Evolutionary conservation across 2,797 vertebrate genomes (phyloP).

Genomic region (Morus bassanus): DNA sequence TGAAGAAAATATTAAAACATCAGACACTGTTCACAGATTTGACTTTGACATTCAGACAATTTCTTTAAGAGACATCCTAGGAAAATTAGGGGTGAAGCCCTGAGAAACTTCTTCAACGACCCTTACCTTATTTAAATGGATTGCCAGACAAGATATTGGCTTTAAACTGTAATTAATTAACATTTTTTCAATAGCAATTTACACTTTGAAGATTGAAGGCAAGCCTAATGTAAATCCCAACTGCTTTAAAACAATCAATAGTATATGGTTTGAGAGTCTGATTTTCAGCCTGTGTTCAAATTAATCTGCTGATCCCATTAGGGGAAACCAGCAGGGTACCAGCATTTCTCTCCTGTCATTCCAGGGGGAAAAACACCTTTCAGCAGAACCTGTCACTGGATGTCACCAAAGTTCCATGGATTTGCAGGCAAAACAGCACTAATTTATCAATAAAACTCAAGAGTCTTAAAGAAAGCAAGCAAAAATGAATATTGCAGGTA

Average conservation of each 20-base stretch:
- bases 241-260: background rate
- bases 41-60: background rate
- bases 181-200: background rate
- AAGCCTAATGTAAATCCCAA: background rate
- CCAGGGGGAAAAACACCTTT: background rate
- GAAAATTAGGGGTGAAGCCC: background rate
- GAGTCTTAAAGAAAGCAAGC: background rate
- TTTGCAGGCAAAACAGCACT: constrained; percentile 15
- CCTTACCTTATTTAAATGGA: background rate
- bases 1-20: background rate
- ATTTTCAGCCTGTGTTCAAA: background rate
- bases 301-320: background rate
- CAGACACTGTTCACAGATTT: background rate
- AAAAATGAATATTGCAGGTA: background rate
- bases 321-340: background rate
- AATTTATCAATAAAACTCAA: constrained; percentile 31
- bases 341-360: background rate
- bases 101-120: background rate
- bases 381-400: constrained; percentile 46
- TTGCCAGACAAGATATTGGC: background rate
- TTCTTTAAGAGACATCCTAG: background rate
- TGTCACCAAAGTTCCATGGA: constrained; percentile 56
- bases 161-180: background rate
- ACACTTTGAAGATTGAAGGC: background rate
- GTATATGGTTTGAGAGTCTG: background rate